Base-by-base conservation (phyloP, 2,888 invertebrate genomes). In the Macrosoma leucophasiata region DNA sequence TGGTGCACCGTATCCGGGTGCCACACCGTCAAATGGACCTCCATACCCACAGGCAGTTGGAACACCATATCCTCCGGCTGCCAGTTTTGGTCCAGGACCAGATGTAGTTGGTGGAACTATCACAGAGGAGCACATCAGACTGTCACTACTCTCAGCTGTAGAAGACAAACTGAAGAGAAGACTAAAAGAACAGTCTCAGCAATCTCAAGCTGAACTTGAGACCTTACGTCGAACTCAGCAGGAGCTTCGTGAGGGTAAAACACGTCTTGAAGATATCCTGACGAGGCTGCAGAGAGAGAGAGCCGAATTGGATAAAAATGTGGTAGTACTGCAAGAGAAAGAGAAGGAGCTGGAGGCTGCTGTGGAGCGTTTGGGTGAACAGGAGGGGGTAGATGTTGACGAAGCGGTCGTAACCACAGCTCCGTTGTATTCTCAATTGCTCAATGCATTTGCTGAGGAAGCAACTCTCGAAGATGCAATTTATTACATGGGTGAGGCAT, bases 381-480 rank as follows among this genome's bases (percentile, higher is more conserved):
- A 93, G 50, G 92, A 95, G 52, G 88, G 91, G 15, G 90, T 96
- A 51, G 94, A 95, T 79, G 94, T 97, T 22, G 98, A 99, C 76
- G 97, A 98, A 67, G 97, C 97, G 35, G 97, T 98, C 18, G 95
- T 95, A 11, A 97, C 98, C 1, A 96, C 97, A 33, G 95, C 98
- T 13, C 98, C 98, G 0, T 82, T 98, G 26, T 97, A 97, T 65
- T 95, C 94, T 78, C 98, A 98, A 92, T 89, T 98, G 60, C 77
- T 98, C 41, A 95, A 94, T 76, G 92, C 96, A 23, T 98, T 95
- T 84, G 96, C 97, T 29, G 97, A 98, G 75, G 99, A 99, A 85
- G 96, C 98, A 43, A 97, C 99, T 9, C 89, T 95, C 31, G 98
- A 99, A 85, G 99, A 99, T 86, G 95, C 97, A 41, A 97, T 99